Evolutionary conservation across 30 jellyfish, hydroid and myxozoan genomes (phyloP).

Genomic region (Aurelia sp.): DNA sequence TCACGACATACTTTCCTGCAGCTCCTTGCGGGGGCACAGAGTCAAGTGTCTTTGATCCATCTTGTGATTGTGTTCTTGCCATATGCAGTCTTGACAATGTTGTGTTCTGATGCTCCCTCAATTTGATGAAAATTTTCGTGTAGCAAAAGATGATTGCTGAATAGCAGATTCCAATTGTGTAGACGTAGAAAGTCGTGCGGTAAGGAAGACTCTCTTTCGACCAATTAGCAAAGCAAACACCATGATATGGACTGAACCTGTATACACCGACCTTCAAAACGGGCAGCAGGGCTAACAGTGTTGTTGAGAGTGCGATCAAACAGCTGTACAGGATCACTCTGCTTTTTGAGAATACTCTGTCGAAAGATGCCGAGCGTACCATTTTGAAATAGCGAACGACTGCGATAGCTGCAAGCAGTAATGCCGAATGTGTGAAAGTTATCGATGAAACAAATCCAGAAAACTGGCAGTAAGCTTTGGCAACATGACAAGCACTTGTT

Average conservation of each 20-base stretch:
- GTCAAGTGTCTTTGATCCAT: not conserved
- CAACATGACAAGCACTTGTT: not conserved
- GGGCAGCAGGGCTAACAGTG: conserved; percentile 65
- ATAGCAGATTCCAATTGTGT: conserved; percentile 68
- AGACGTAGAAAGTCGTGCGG: conserved; percentile 68
- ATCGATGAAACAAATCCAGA: conserved; percentile 76
- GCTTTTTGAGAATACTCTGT: conserved; percentile 18
- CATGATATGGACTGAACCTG: conserved; percentile 81
- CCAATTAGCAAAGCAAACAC: conserved; percentile 89
- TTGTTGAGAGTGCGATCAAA: conserved; percentile 16
- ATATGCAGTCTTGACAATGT: conserved; percentile 23
- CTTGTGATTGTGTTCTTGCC: not conserved
- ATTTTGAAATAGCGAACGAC: conserved; percentile 68
- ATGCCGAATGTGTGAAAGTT: conserved; percentile 64
- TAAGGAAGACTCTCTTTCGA: conserved; percentile 22
- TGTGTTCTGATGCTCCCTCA: conserved; percentile 57
- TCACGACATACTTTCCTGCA: not conserved
- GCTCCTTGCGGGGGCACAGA: not conserved
- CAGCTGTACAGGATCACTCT: conserved; percentile 14
- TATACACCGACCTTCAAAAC: conserved; percentile 70
- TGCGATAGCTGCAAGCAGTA: conserved; percentile 77
- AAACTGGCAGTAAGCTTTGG: conserved; percentile 38
- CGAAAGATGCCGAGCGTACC: conserved; percentile 39
- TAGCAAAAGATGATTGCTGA: conserved; percentile 57
- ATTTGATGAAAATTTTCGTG: conserved; percentile 23